Evolutionary conservation across 2,797 vertebrate genomes (phyloP).

Genomic region (Amblyraja radiata): DNA sequence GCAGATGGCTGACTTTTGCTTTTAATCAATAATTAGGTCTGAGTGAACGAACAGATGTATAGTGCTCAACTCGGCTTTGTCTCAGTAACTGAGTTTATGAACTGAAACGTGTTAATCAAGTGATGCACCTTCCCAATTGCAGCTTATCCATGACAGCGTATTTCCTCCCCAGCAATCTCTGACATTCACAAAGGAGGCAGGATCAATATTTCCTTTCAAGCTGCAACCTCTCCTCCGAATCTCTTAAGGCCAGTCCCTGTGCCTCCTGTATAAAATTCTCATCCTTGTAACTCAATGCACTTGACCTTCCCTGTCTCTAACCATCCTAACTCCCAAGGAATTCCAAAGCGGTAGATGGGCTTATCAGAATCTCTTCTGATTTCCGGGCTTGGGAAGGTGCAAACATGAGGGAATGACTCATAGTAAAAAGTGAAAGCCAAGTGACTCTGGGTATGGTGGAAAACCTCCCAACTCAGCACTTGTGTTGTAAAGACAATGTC

Average conservation of each 20-base stretch:
- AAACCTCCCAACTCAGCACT: conserved; percentile 1
- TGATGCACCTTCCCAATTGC: not conserved
- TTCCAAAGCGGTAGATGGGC: not conserved
- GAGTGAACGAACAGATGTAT: not conserved
- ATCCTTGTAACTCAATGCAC: not conserved
- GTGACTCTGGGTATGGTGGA: not conserved
- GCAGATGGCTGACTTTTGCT: not conserved
- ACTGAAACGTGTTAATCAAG: too few species aligned
- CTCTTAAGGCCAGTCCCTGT: not conserved
- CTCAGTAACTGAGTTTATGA: not conserved
- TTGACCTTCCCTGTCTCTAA: not conserved
- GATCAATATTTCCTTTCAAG: too few species aligned
- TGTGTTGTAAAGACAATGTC: conserved; percentile 33
- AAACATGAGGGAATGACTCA: not conserved
- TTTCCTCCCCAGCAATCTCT: too few species aligned
- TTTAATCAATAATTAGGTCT: not conserved
- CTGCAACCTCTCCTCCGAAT: too few species aligned
- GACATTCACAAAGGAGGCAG: too few species aligned
- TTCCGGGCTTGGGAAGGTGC: not conserved
- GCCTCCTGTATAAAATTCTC: not conserved
- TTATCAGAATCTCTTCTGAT: not conserved
- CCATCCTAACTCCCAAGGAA: too few species aligned
- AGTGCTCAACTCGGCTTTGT: not conserved
- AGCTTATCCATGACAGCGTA: not conserved
- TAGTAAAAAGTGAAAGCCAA: not conserved